Percentiles rank a stretch among this genome's conserved stretches.
Conservation (phyloP, 1,140 invertebrate genomes). For the Meloidogyne floridensis region DNA sequence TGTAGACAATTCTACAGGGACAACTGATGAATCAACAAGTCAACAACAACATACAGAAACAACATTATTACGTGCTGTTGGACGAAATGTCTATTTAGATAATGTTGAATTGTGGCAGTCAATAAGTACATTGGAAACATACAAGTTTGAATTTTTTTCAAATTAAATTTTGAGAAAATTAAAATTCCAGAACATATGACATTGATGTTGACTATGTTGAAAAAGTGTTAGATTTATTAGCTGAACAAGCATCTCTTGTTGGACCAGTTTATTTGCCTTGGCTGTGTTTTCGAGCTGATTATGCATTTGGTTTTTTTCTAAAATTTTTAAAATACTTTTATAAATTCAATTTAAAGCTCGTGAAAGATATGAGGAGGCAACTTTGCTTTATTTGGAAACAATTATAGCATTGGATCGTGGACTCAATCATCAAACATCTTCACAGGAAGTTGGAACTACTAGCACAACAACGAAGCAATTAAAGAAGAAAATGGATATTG, state of each 20-base stretch:
- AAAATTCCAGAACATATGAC: not conserved
- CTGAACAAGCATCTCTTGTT: constrained; percentile 31
- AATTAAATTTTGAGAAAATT: no score
- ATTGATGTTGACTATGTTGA: constrained; percentile 33
- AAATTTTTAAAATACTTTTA: no score
- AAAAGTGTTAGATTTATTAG: constrained; percentile 35
- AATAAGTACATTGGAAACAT: constrained; percentile 19
- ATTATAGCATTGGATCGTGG: constrained; percentile 29
- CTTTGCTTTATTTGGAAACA: constrained; percentile 27
- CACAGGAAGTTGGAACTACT: constrained; percentile 3
- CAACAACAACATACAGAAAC: not conserved
- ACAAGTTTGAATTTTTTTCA: not conserved
- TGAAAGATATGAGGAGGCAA: constrained; percentile 32
- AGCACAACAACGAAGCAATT: not conserved
- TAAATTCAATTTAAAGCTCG: no score
- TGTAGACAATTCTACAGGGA: not conserved
- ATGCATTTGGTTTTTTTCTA: constrained; percentile 26
- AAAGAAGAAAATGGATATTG: constrained; percentile 19
- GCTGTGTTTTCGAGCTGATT: constrained; percentile 35
- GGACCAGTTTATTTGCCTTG: constrained; percentile 28
- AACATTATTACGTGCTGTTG: constrained; percentile 15
- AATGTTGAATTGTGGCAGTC: constrained; percentile 25
- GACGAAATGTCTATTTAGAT: constrained; percentile 18
- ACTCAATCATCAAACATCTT: not conserved
- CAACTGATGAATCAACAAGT: not conserved